Evolutionary conservation across 30 jellyfish, hydroid and myxozoan genomes (phyloP), one percentile per base, ranked within the genome.

Genomic region (Euphysa ruthae): DNA sequence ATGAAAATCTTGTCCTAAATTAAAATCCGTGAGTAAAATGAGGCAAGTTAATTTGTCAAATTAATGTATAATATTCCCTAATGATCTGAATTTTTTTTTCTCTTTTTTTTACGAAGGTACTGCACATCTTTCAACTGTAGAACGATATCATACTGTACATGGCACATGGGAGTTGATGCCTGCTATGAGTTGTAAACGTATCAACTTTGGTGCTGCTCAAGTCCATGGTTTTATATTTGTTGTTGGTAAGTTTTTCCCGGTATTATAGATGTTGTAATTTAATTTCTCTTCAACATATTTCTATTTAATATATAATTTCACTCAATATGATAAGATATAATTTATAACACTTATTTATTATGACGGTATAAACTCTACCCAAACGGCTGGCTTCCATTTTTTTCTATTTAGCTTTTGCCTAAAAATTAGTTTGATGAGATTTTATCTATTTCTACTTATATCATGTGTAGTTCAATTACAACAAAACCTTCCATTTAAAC

Each of bases 181-280:
- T 4, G 96, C 96, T 3, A 86, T 86, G 96, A 79, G 94, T 54
- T 75, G 93, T n/a, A 82, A 91, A 29, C 54, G 96, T 27, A 78
- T 79, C 32, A 86, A 85, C 38, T 85, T 85, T 43, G 96, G 96
- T 23, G 96, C 96, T 4, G 91, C 94, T 30, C 82, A 83, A 22
- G 54, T 85, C 56, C 83, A 77, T 72, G 96, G 96, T 22, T 86
- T 77, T 42, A 86, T 86, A 4, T 86, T 70, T 27, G 96, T 85
- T n/a, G 96, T 86, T 20, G 96, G 96, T 86, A 60, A 65, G 94
- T 64, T 15, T 25, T 16, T 58, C 22, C 5, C 19, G 60, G 22
- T 16, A 16, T 3, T 28, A 46, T 46, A n/a, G n/a, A n/a, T 46
- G 4, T 3, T 2, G 18, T 46, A 46, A 46, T n/a, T 5, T 8